Percentiles rank a stretch among this genome's conserved stretches.
Conservation (phyloP, 37 sponge, comb jelly and placozoan genomes). For the Ianthella basta region DNA sequence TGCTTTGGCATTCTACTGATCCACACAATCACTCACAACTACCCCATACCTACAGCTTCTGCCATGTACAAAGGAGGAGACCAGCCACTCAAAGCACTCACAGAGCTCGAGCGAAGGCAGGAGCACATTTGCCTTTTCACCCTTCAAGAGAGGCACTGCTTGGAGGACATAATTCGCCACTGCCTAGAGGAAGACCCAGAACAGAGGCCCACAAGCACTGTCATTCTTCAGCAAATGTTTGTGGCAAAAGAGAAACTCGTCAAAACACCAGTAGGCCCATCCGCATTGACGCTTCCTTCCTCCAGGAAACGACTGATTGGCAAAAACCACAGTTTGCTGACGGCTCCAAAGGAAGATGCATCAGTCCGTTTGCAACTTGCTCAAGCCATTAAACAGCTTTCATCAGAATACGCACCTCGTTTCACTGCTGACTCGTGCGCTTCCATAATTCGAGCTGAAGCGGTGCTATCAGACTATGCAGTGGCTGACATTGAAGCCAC, state of each 20-base stretch:
- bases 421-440: too few species aligned
- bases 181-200: slow-evolving; percentile 1
- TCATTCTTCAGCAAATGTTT: not conserved
- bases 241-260: not conserved
- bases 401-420: too few species aligned
- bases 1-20: slow-evolving; percentile 48
- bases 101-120: not conserved
- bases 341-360: too few species aligned
- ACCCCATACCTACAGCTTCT: not conserved
- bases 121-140: not conserved
- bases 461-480: too few species aligned
- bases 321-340: too few species aligned
- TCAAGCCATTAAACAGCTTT: too few species aligned
- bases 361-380: too few species aligned
- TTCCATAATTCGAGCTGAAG: too few species aligned
- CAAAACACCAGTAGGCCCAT: too few species aligned
- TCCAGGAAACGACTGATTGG: too few species aligned
- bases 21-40: slow-evolving; percentile 35
- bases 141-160: slow-evolving; percentile 4
- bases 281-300: too few species aligned
- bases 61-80: not conserved
- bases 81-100: not conserved
- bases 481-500: too few species aligned
- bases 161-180: not conserved
- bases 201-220: not conserved